Evolutionary conservation across 2,888 invertebrate species (phyloP).

Genomic region (Drosophila glabriapex): DNA sequence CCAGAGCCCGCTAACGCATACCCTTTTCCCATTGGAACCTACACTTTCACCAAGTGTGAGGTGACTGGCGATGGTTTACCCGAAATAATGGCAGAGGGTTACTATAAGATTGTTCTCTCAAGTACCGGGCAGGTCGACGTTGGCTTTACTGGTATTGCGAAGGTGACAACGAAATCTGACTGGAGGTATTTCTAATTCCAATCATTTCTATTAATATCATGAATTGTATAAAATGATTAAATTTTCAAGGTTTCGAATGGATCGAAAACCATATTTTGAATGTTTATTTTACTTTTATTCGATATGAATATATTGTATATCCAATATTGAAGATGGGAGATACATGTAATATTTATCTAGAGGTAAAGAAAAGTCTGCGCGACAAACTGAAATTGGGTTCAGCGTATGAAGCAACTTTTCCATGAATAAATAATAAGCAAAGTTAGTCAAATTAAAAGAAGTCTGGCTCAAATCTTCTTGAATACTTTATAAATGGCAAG

Average conservation of each 20-base stretch:
- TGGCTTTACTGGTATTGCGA: constrained; percentile 3
- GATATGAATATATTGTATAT: not conserved
- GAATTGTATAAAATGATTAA: not conserved
- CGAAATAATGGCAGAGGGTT: not conserved
- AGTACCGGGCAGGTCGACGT: constrained; percentile 44
- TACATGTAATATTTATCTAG: not conserved
- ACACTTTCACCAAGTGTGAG: constrained; percentile 1
- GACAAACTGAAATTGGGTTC: no score
- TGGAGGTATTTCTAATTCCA: not conserved
- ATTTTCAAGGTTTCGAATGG: not conserved
- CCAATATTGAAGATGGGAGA: not conserved
- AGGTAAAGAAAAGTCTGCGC: not conserved
- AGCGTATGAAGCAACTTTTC: not conserved
- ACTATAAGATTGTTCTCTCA: not conserved
- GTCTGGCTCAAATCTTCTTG: not conserved
- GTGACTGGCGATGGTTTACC: not conserved
- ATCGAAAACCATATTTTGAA: not conserved
- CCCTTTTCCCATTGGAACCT: constrained; percentile 6
- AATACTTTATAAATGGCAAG: not conserved
- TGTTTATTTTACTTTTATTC: not conserved
- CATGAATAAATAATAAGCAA: not conserved
- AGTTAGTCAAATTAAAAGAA: not conserved
- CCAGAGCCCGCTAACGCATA: not conserved
- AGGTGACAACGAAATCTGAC: constrained; percentile 3
- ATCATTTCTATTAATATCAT: not conserved